Evolutionary conservation across 2,888 invertebrate species (phyloP).

Genomic region (Parapristionchus giblindavisi): DNA sequence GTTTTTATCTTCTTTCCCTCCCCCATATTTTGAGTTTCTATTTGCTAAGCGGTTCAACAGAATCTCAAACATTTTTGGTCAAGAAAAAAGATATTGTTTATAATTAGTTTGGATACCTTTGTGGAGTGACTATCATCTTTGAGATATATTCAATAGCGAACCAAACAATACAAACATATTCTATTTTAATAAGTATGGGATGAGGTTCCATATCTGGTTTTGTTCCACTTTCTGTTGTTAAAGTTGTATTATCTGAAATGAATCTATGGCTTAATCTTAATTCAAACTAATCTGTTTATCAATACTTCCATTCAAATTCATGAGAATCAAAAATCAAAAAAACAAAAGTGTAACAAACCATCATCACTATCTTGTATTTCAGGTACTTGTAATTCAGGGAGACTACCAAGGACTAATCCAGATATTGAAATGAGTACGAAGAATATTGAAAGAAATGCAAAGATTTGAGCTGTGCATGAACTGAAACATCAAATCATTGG

Average conservation of each 20-base stretch:
- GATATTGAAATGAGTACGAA: constrained; percentile 64
- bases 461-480: constrained; percentile 58
- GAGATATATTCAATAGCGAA: constrained; percentile 61
- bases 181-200: constrained; percentile 55
- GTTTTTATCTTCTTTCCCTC: too few species aligned
- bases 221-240: too few species aligned
- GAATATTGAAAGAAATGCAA: constrained; percentile 58
- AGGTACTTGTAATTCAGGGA: constrained; percentile 71
- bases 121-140: constrained; percentile 34
- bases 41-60: too few species aligned
- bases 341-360: neutral
- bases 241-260: too few species aligned
- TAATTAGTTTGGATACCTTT: constrained; percentile 13
- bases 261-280: neutral
- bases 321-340: neutral
- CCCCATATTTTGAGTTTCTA: too few species aligned
- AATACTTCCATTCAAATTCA: neutral
- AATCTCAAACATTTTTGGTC: too few species aligned
- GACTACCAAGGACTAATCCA: constrained; percentile 62
- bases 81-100: neutral
- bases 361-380: constrained; percentile 18
- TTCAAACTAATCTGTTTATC: neutral
- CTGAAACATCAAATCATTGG: too few species aligned
- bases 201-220: constrained; percentile 58
- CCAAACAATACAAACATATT: constrained; percentile 66